phyloP scores from a whole-genome alignment of 2,113 vertebrate genomes.

The Tychaedon coryphoeus region DNA sequence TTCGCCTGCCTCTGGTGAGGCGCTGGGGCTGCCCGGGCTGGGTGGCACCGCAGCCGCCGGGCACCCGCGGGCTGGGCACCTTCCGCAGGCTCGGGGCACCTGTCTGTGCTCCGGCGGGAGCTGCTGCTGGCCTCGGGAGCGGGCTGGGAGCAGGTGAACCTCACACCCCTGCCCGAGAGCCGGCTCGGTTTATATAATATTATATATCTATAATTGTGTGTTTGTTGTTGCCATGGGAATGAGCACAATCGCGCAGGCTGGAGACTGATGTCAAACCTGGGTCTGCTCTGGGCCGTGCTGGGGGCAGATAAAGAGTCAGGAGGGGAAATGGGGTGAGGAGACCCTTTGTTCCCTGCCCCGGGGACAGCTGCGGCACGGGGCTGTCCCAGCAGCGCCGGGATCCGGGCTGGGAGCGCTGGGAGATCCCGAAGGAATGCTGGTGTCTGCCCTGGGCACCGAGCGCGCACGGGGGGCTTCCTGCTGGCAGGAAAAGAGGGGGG shows the following conservation, averaged over 20 bases:
- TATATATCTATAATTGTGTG: constrained; percentile 41
- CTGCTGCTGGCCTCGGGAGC: not conserved
- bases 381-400: fast-evolving
- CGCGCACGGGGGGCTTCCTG: not conserved
- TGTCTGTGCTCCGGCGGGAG: fast-evolving
- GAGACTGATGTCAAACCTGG: constrained; percentile 34
- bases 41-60: fast-evolving
- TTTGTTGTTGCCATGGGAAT: constrained; percentile 68
- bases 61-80: fast-evolving
- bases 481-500: not conserved
- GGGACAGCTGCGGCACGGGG: not conserved
- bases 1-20: not conserved
- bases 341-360: not conserved
- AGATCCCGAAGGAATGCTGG: fast-evolving
- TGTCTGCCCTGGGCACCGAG: not conserved
- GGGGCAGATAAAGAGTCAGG: not conserved
- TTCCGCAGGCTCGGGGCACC: not conserved
- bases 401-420: not conserved
- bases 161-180: not conserved
- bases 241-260: not conserved
- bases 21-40: fast-evolving
- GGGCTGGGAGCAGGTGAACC: not conserved
- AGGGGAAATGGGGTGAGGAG: not conserved
- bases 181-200: constrained; percentile 42
- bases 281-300: not conserved